Evolutionary conservation across 2,888 invertebrate species (phyloP).

Genomic region (Amphimallon solstitiale): DNA sequence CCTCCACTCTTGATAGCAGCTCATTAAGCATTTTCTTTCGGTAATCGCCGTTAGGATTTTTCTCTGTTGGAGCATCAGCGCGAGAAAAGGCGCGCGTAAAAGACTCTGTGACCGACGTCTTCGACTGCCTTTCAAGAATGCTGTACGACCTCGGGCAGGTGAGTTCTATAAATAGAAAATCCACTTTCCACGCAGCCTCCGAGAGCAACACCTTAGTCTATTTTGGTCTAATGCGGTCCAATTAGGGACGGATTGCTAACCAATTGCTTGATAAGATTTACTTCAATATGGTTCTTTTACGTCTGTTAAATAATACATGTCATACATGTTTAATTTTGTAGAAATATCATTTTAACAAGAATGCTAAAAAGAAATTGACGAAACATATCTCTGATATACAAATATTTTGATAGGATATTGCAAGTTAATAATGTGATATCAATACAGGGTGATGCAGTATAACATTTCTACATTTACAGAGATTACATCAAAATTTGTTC

Average conservation of each 20-base stretch:
- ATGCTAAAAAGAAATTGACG: too few relatives aligned
- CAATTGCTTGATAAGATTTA: background rate
- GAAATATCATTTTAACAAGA: too few relatives aligned
- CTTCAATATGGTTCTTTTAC: too few relatives aligned
- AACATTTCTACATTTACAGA: too few relatives aligned
- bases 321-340: too few relatives aligned
- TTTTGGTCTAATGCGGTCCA: background rate
- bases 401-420: too few relatives aligned
- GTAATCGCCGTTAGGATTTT: background rate
- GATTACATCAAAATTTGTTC: too few relatives aligned
- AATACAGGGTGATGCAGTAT: too few relatives aligned
- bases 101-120: slow-evolving; percentile 19
- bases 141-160: slow-evolving; percentile 20
- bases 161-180: slow-evolving; percentile 32
- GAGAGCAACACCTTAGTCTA: slow-evolving; percentile 17
- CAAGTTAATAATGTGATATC: too few relatives aligned
- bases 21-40: slow-evolving; percentile 6
- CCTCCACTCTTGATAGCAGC: background rate
- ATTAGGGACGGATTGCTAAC: slow-evolving; percentile 18
- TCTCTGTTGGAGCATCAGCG: background rate
- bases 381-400: too few relatives aligned
- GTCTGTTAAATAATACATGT: too few relatives aligned
- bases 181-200: slow-evolving; percentile 20
- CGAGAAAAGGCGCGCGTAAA: background rate
- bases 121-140: slow-evolving; percentile 8